Evolutionary conservation across 2,888 invertebrate species (phyloP), one percentile per base, ranked within the genome.

Genomic region (Artemia sp.): DNA sequence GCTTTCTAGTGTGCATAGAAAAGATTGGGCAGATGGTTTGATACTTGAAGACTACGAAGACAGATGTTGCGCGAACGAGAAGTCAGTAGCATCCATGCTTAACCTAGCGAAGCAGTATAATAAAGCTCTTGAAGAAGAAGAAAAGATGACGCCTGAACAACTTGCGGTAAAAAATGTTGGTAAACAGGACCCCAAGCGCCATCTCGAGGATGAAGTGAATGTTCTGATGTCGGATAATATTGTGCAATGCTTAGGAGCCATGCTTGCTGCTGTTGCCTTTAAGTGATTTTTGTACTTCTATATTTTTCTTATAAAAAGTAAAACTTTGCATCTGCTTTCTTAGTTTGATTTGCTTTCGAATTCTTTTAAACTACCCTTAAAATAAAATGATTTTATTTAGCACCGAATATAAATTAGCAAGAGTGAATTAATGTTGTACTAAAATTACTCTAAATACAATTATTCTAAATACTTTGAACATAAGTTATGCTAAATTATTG

Each of bases 81-180:
- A 86, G 70, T 93, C 93, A 67, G 94, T 97, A 2, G 86, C 91
- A 72, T 92, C 94, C 75, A 97, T 98, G 95, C 82, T 98, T 68
- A 94, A 95, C 72, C 81, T 98, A 76, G 96, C 97, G 70, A 96
- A 96, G 79, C 92, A 93, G 78, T 98, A 98, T 80, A 92, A 93
- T 78, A 95, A 95, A 84, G 92, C 97, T 9, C 81, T 98, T 72
- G 97, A 98, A 80, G 98, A 98, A 76, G 98, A 98, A 79, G 97
- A 98, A 77, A 96, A 94, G 79, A 96, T 98, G 96, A 97, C 97
- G 6, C 92, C 95, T 1, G 96, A 97, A 80, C 97, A 98, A 79
- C 81, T 98, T 80, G 98, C 96, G 24, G 97, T 98, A 76, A 98
- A 98, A 80, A 98, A 98, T 82, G 97, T 99, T 72, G 98, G 98